Base-by-base conservation (phyloP, 2,888 invertebrate genomes). In the Cheiracanthium punctorium region DNA sequence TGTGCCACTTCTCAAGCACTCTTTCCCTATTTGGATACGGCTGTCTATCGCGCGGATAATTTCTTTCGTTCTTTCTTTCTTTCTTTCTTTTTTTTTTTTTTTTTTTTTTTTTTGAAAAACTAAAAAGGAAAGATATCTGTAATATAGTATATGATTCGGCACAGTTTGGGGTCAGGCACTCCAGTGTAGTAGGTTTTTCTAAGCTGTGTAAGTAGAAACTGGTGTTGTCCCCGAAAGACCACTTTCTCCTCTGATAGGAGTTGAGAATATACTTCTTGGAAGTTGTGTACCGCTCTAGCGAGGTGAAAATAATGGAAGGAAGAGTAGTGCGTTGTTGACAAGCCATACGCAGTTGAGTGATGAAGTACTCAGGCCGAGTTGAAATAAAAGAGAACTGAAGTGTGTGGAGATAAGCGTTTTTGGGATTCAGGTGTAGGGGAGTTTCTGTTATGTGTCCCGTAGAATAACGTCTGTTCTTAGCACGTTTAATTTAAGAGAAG, bases 211-310 rank as follows among this genome's bases (percentile, higher is more conserved):
- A n/a, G 2, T 7, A 48, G 58, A 12, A 58, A 58, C 58, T 58
- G 24, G 58, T 58, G 24, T 12, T 20, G 58, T n/a, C n/a, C 58
- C 58, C 24, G 58, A 58, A 5, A 17, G 58, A 24, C 58, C 58
- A 58, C 58, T 58, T 24, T 24, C 58, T 10, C 12, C 58, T 58
- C 43, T 17, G 5, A 7, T 48, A 7, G 10, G 14, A 1, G 17
- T n/a, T n/a, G 37, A 58, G 48, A 58, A 58, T n/a, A n/a, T n/a
- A n/a, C n/a, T n/a, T n/a, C 58, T 58, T 58, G 58, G 24, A 24
- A 58, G 24, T 24, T 58, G 24, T 1, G 4, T 58, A 58, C 17
- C 7, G 2, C 7, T 48, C 43, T 17, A 12, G 43, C 1, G 43
- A 14, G 17, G 10, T 2, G 43, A 1, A 58, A 58, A 58, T 2